Conservation (phyloP, 2,888 invertebrate species). For the Mimumesa dahlbomi region DNA sequence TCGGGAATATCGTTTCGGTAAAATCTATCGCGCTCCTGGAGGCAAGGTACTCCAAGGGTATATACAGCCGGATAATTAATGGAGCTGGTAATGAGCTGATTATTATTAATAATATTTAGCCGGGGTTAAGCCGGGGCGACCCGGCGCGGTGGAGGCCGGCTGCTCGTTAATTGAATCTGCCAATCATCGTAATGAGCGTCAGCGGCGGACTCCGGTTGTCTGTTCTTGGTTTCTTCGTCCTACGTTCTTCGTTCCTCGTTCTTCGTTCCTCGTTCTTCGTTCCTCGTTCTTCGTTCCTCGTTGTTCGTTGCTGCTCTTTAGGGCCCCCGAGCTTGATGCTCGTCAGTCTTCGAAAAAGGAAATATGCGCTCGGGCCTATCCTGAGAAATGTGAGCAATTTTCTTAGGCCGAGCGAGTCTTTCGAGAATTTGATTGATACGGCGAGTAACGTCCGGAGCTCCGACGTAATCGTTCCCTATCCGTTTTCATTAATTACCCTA, state of each 20-base stretch:
- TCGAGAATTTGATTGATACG: constrained; percentile 52
- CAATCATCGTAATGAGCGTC: constrained; percentile 89
- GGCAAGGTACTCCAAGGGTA: constrained; percentile 47
- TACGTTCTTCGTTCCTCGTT: constrained; percentile 38
- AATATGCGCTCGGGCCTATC: constrained; percentile 46
- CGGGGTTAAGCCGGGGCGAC: constrained; percentile 77
- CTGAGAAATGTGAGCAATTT: constrained; percentile 63
- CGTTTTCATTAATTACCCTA: constrained; percentile 39
- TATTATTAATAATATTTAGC: constrained; percentile 80
- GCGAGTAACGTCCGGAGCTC: constrained; percentile 11
- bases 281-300: constrained; percentile 66
- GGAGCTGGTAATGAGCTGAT: constrained; percentile 79
- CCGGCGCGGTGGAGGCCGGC: constrained; percentile 71
- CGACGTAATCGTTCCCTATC: constrained; percentile 33
- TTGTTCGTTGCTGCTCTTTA: constrained; percentile 61
- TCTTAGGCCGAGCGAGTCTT: constrained; percentile 50
- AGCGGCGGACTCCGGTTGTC: constrained; percentile 77
- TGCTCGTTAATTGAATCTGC: constrained; percentile 87
- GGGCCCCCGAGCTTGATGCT: constrained; percentile 40
- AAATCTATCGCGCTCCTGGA: constrained; percentile 67
- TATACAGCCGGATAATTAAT: constrained; percentile 76
- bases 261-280: constrained; percentile 64
- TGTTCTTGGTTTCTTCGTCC: constrained; percentile 55
- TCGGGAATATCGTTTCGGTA: constrained; percentile 34
- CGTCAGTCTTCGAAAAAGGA: constrained; percentile 58